Evolutionary conservation across 2,797 vertebrate genomes (phyloP).

Genomic region (Oryzias dopingdopingensis): DNA sequence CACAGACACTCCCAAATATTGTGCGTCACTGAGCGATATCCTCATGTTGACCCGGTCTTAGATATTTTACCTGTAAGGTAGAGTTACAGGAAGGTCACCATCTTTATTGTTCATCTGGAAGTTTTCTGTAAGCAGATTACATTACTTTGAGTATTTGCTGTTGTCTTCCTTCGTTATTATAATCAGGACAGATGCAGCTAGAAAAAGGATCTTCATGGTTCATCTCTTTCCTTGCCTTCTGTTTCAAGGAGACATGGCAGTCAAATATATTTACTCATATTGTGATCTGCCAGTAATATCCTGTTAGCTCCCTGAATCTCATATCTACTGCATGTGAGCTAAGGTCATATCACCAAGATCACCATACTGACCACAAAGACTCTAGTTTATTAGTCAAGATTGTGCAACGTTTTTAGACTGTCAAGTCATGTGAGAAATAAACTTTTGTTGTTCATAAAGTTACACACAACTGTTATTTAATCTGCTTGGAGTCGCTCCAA

Average conservation of each 20-base stretch:
- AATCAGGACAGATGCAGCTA: background rate
- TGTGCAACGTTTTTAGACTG: background rate
- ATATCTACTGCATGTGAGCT: background rate
- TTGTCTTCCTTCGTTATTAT: background rate
- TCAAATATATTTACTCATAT: conserved; percentile 19
- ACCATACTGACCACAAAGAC: background rate
- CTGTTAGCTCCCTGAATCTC: conserved; percentile 18
- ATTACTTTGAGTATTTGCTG: no score
- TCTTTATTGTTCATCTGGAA: no score
- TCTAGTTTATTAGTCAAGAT: conserved; percentile 38
- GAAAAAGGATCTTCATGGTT: background rate
- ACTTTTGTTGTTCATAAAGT: no score
- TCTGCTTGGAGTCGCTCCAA: no score
- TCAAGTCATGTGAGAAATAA: background rate
- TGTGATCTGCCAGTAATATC: conserved; percentile 33
- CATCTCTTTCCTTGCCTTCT: conserved; percentile 14
- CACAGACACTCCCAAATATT: no score
- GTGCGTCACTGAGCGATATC: no score
- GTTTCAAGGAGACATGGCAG: conserved; percentile 17
- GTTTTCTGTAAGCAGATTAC: no score
- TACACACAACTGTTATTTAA: no score
- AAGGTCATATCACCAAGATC: conserved; percentile 8
- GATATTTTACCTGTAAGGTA: no score
- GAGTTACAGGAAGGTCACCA: no score
- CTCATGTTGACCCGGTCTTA: no score